Evolutionary conservation across 2,797 vertebrate genomes (phyloP).

Genomic region (Botia kubotai): DNA sequence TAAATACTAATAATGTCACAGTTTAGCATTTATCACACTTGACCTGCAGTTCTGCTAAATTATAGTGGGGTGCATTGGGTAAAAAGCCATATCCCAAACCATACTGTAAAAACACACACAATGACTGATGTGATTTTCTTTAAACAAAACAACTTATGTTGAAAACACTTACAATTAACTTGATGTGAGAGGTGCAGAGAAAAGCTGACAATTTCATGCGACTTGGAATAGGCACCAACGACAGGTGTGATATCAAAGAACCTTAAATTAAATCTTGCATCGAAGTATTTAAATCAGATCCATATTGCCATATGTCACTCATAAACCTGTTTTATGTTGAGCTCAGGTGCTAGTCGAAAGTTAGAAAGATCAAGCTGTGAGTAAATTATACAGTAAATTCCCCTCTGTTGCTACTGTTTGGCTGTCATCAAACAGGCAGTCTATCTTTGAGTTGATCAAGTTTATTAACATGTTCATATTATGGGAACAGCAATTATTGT

Average conservation of each 20-base stretch:
- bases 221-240: slow-evolving; percentile 27
- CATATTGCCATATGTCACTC: slow-evolving; percentile 47
- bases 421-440: background rate
- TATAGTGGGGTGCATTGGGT: background rate
- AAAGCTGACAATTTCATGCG: slow-evolving; percentile 11
- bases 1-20: background rate
- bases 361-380: slow-evolving; percentile 19
- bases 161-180: slow-evolving; percentile 30
- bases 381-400: slow-evolving; percentile 16
- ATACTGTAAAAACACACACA: background rate
- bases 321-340: slow-evolving; percentile 17
- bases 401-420: slow-evolving; percentile 10
- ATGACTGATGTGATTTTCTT: slow-evolving; percentile 1
- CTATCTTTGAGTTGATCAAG: slow-evolving; percentile 10
- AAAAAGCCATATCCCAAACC: background rate
- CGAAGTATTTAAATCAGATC: slow-evolving; percentile 45
- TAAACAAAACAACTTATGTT: slow-evolving; percentile 13
- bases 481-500: slow-evolving; percentile 5
- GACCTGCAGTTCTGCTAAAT: background rate
- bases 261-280: slow-evolving; percentile 36
- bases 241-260: slow-evolving; percentile 53
- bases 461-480: background rate
- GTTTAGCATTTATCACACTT: background rate
- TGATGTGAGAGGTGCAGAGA: background rate
- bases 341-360: slow-evolving; percentile 4